Conservation (phyloP, 2,113 vertebrate species). For the Chaetodon trifascialis region DNA sequence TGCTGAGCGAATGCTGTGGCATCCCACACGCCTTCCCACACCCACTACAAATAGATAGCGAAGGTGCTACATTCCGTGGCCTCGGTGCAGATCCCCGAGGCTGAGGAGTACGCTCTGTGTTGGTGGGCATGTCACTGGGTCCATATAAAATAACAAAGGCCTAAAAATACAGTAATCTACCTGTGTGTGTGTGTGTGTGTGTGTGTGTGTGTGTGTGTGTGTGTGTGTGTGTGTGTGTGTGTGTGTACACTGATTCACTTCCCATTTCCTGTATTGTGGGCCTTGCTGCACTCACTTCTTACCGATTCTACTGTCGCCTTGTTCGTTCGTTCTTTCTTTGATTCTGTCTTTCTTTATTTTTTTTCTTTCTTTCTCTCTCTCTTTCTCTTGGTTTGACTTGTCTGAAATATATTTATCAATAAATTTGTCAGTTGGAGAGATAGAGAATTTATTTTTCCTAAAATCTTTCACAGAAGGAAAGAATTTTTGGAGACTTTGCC, state of each 20-base stretch:
- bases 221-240: neutral
- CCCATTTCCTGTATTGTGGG: conserved; percentile 40
- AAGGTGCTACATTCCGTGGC: conserved; percentile 83
- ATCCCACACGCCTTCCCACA: conserved; percentile 83
- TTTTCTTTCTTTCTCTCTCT: neutral
- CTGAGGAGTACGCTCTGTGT: conserved; percentile 78
- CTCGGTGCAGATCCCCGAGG: conserved; percentile 75
- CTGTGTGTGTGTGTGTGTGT: conserved; percentile 42
- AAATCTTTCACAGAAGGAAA: neutral
- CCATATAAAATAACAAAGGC: conserved; percentile 73
- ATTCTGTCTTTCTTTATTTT: neutral
- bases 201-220: neutral
- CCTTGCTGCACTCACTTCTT: conserved; percentile 20
- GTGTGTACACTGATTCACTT: conserved; percentile 51
- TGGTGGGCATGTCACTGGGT: conserved; percentile 80
- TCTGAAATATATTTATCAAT: neutral
- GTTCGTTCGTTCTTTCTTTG: neutral
- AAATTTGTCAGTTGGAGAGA: neutral
- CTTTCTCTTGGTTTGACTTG: neutral
- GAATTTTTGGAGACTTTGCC: neutral
- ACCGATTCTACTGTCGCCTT: neutral
- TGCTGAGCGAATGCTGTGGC: conserved; percentile 68
- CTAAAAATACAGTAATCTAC: conserved; percentile 75
- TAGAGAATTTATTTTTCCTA: neutral
- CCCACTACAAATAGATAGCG: conserved; percentile 83